Conservation (phyloP, 1,140 invertebrate species). For the Drosophila teissieri region DNA sequence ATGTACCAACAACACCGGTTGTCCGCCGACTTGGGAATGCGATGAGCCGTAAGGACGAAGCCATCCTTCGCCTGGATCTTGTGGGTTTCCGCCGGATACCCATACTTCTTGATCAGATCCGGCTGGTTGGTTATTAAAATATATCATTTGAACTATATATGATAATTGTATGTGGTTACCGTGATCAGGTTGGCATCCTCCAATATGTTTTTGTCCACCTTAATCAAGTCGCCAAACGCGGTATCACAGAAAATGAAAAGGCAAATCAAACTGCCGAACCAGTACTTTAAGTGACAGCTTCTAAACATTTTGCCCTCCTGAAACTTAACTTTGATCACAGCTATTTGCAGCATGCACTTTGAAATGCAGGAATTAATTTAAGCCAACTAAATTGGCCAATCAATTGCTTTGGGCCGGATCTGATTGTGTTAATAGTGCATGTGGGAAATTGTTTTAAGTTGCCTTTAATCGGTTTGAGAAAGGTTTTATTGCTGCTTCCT, state of each 20-base stretch:
- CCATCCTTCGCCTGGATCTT: conserved; percentile 85
- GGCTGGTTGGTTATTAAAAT: conserved; percentile 25
- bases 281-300: background rate
- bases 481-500: background rate
- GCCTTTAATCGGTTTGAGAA: background rate
- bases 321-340: background rate
- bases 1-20: conserved; percentile 88
- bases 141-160: background rate
- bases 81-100: conserved; percentile 86
- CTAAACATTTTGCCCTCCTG: conserved; percentile 2
- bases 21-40: conserved; percentile 69
- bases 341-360: conserved; percentile 23
- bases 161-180: background rate
- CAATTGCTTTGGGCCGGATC: background rate
- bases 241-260: conserved; percentile 4
- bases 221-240: background rate
- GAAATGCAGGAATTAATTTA: conserved; percentile 5
- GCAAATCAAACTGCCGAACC: background rate
- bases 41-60: conserved; percentile 85
- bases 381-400: conserved; percentile 23
- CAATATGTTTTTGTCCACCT: conserved; percentile 12
- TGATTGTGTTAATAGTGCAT: background rate
- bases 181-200: conserved; percentile 33
- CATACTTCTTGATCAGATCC: conserved; percentile 85
- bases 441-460: conserved; percentile 1